Percentiles rank a stretch among this genome's conserved stretches.
These are phyloP conservation scores for Setipinna tenuifilis DNA, from an alignment of 2,797 vertebrate species.

Conservation along the genomic window DNA sequence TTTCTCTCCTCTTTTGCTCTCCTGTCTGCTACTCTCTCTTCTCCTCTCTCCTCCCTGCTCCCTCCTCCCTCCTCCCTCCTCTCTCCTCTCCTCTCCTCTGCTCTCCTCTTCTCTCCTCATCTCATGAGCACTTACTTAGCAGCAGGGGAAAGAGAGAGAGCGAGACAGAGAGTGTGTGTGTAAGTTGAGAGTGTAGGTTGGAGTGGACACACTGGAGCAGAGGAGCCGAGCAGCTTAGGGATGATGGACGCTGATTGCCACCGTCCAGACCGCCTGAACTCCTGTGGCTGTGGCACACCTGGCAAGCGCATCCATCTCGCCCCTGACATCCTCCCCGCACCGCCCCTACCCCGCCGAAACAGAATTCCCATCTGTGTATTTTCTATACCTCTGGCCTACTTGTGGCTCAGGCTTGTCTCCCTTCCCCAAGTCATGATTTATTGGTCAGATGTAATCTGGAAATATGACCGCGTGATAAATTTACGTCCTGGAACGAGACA, in stretches of 20 bases:
- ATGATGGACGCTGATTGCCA: slow-evolving; percentile 23
- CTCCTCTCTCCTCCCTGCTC: too few relatives aligned
- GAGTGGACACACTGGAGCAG: neutral
- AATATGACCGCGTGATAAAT: slow-evolving; percentile 1
- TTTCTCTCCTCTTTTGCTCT: too few relatives aligned
- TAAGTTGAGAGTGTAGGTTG: neutral
- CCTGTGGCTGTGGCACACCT: neutral
- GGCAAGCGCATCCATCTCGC: neutral
- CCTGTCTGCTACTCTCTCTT: too few relatives aligned
- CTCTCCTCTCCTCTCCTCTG: neutral
- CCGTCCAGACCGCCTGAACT: neutral
- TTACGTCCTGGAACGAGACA: neutral
- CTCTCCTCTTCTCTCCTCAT: neutral
- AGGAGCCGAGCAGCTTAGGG: neutral
- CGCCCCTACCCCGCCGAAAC: neutral
- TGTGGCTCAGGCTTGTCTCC: neutral
- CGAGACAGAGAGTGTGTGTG: neutral
- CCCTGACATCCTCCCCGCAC: neutral
- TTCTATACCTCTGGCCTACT: slow-evolving; percentile 12
- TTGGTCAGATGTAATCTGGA: slow-evolving; percentile 5
- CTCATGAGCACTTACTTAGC: neutral
- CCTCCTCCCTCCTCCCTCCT: too few relatives aligned
- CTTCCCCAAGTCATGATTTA: neutral
- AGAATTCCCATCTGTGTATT: neutral
- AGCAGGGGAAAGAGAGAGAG: neutral